A percentile compares a stretch with the other conserved stretches of the same genome.
Conservation (phyloP, 2,113 vertebrate species). For the Apistogramma diplotaenia region DNA sequence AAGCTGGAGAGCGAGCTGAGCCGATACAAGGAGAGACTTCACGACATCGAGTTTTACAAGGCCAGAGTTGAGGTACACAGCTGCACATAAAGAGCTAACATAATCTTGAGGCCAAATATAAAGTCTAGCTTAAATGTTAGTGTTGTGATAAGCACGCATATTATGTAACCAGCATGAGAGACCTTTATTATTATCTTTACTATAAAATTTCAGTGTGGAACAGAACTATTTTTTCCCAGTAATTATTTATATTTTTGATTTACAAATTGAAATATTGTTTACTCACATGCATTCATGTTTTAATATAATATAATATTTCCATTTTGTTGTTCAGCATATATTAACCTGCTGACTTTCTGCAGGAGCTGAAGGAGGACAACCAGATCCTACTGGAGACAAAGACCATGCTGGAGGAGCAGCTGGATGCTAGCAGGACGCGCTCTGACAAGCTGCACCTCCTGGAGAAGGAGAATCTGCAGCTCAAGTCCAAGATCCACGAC, state of each 20-base stretch:
- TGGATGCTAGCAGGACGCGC: conserved; percentile 87
- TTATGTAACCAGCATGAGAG: background rate
- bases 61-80: conserved; percentile 90
- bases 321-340: background rate
- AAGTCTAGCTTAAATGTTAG: background rate
- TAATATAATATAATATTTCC: too few species aligned
- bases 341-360: background rate
- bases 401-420: conserved; percentile 94
- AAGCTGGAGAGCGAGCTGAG: conserved; percentile 96
- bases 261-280: background rate
- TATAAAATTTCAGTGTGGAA: background rate
- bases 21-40: conserved; percentile 92
- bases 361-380: conserved; percentile 99
- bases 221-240: background rate
- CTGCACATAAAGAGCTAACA: background rate
- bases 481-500: conserved; percentile 95
- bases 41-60: conserved; percentile 97
- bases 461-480: conserved; percentile 94
- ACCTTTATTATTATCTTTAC: background rate
- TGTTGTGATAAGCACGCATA: background rate
- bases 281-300: too few species aligned
- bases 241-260: background rate
- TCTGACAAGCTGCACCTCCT: conserved; percentile 96
- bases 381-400: conserved; percentile 96
- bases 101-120: background rate